These are phyloP conservation scores for Hydrophis major DNA, from an alignment of 2,797 vertebrate genomes.

Conservation along the genomic window DNA sequence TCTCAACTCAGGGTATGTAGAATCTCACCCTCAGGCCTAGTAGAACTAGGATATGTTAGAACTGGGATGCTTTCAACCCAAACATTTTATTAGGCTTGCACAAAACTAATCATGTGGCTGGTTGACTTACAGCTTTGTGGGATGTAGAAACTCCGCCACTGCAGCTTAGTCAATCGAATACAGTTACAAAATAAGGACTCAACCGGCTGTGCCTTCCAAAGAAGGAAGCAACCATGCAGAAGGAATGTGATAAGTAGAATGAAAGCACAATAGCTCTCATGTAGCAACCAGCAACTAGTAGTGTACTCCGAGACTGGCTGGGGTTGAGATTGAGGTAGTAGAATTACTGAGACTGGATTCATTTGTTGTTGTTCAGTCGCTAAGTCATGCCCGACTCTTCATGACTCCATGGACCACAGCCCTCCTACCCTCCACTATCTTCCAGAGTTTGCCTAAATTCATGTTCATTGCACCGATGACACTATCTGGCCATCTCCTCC, in stretches of 20 bases:
- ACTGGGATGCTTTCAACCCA: background rate
- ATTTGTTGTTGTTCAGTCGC: too few species aligned
- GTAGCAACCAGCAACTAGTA: background rate
- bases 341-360: background rate
- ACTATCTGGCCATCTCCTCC: too few species aligned
- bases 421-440: too few species aligned
- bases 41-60: background rate
- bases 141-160: background rate
- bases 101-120: background rate
- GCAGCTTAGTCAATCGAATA: background rate
- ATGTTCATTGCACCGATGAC: too few species aligned
- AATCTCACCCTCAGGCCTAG: background rate
- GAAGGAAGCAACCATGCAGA: background rate
- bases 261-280: background rate
- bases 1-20: background rate
- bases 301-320: background rate
- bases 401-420: too few species aligned
- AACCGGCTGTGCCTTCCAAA: background rate
- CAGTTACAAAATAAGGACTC: background rate
- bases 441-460: too few species aligned
- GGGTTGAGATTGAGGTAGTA: background rate
- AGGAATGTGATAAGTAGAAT: background rate
- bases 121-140: background rate
- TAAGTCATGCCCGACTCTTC: too few species aligned
- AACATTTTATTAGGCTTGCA: background rate